These are phyloP conservation scores for Coregonus sp. DNA, from an alignment of 2,797 vertebrate genomes.

Conservation along the genomic window DNA sequence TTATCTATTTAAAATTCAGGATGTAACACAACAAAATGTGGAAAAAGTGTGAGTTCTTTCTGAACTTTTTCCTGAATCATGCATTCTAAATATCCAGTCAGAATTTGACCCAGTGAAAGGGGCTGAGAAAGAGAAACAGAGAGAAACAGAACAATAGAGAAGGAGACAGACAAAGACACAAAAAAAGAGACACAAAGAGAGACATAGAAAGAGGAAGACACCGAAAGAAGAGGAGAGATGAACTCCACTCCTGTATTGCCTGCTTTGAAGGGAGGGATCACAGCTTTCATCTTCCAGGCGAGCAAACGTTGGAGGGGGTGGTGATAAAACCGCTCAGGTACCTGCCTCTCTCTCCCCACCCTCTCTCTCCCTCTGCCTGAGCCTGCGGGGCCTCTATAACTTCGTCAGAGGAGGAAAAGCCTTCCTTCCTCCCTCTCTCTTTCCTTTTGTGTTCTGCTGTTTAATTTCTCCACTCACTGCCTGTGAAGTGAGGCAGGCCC, in stretches of 20 bases:
- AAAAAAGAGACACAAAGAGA: too few relatives aligned
- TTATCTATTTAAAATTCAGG: too few relatives aligned
- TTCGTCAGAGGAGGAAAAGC: neutral
- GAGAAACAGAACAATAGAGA: too few relatives aligned
- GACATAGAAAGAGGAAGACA: too few relatives aligned
- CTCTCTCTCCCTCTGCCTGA: neutral
- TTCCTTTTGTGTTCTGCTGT: constrained; percentile 18
- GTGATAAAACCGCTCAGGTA: constrained; percentile 34
- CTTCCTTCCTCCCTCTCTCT: neutral
- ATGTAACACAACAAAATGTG: too few relatives aligned
- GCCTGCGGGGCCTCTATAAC: neutral
- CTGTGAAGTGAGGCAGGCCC: constrained; percentile 28
- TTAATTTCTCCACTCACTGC: constrained; percentile 28
- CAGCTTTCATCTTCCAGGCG: neutral
- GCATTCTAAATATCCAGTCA: neutral
- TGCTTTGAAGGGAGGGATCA: constrained; percentile 10
- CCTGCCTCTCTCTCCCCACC: too few relatives aligned
- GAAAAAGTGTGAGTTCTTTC: too few relatives aligned
- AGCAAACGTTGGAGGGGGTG: constrained; percentile 1
- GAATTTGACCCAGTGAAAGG: neutral
- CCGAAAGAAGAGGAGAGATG: constrained; percentile 31
- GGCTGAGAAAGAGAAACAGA: too few relatives aligned
- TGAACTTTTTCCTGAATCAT: neutral
- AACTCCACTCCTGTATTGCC: neutral
- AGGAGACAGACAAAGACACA: too few relatives aligned